Base-by-base conservation (phyloP, 2,797 vertebrate genomes). In the Galagoides demidoff region DNA sequence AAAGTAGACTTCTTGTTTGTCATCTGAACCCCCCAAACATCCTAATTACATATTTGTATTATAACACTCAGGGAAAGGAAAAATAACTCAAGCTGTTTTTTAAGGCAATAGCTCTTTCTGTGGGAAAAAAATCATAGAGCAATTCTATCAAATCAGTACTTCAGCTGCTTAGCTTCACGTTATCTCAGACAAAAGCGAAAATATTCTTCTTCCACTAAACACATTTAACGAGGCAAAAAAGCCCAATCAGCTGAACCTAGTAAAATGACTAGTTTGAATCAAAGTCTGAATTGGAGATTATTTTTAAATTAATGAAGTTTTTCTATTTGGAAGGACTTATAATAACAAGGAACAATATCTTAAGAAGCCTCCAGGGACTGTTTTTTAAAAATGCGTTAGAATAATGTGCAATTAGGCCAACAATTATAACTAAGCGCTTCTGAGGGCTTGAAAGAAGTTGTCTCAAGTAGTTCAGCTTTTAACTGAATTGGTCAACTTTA, bases 251-350 rank as follows among this genome's bases (percentile, higher is more conserved):
- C 34, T 34, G 39, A 79, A 20, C 55, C 70, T 87, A 71, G 66
- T 92, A 74, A 92, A 90, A 92, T 27, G 81, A 78, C 77, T 66
- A 73, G 34, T 70, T 88, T 87, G 90, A 95, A 85, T 87, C 19
- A 63, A 89, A 90, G 81, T 85, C 71, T 92, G 88, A 96, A 92
- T 2, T 63, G 37, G 83, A 89, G 88, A 79, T 95, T 90, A 89
- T 91, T 95, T 95, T 91, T 90, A 85, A 96, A 94, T 95, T 71
- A 95, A 89, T 89, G 74, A 92, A 78, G 64, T 74, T 91, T 96
- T 89, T 83, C 90, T 94, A 78, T 52, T 83, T 71, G 88, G 59
- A 88, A 96, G 49, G 66, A 88, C 73, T 82, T 84, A 43, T 1
- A 86, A 68, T 86, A 94, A 94, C 84, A 93, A 76, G 73, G 70